phyloP scores from a whole-genome alignment of 2,888 invertebrate species.

The Adelognathus sp. region DNA sequence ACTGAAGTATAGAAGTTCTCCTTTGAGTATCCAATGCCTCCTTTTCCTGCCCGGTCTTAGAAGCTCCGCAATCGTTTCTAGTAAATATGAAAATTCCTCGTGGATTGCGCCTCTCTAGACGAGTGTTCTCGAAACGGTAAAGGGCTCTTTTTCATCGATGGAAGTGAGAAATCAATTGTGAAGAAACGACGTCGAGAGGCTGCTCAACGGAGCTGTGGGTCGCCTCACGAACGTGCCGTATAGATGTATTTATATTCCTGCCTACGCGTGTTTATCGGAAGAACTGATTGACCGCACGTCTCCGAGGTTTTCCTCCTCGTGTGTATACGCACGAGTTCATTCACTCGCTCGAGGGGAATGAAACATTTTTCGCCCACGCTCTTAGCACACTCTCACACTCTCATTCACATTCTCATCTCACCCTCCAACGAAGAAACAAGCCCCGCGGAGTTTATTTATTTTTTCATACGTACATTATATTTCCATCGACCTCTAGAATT shows the following conservation, averaged over 20 bases:
- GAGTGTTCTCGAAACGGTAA: background rate
- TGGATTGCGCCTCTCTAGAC: background rate
- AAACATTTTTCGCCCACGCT: background rate
- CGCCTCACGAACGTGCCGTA: background rate
- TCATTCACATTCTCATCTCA: too few relatives aligned
- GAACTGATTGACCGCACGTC: constrained; percentile 43
- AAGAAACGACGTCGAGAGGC: background rate
- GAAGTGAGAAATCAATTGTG: background rate
- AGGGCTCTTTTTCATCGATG: background rate
- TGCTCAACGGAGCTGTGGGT: background rate
- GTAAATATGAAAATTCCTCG: background rate
- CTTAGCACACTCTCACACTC: background rate
- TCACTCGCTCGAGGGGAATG: constrained; percentile 15
- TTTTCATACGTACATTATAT: background rate
- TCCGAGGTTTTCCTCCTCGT: constrained; percentile 45
- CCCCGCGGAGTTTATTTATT: background rate
- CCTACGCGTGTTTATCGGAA: constrained; percentile 42
- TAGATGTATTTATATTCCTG: constrained; percentile 38
- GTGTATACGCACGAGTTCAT: constrained; percentile 51
- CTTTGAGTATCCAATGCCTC: too few relatives aligned
- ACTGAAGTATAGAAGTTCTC: too few relatives aligned
- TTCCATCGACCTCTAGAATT: background rate
- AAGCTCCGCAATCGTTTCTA: too few relatives aligned
- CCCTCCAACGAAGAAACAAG: background rate
- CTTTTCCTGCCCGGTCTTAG: too few relatives aligned